Evolutionary conservation across 2,888 invertebrate genomes (phyloP), one percentile per base, ranked within the genome.

Genomic region (Cataglyphis rosenhaueri): DNA sequence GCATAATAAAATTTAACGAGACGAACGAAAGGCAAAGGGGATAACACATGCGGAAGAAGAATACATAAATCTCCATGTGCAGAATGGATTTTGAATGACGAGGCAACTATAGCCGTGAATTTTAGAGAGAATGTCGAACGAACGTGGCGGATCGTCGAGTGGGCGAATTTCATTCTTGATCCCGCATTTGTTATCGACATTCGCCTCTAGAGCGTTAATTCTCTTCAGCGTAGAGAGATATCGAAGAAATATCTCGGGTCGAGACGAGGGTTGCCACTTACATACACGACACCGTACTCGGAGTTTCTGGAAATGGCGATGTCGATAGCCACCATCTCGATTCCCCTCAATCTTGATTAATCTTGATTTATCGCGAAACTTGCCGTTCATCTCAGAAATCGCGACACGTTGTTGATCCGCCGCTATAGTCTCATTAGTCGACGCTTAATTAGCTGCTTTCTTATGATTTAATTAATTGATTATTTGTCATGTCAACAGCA

Each of bases 311-410:
- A 68, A 78, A 32, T 18, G 41, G 68, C 62, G 75, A 61, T 79
- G 79, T 79, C 78, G 81, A 66, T 70, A 57, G 57, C 15, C 32
- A 57, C 21, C 59, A 66, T 41, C 29, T 38, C 5, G 10, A 57
- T 57, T 55, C 21, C 57, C 25, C 70, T 85, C 75, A 82, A 87
- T 85, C 76, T 59, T 55, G 66, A 84, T 68, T 74, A 64, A 65
- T 83, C 83, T 57, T 62, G 65, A 83, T 70, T 82, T 65, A 66
- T 66, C 76, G 21, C 12, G 10, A 73, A 38, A 71, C 75, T 57
- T 74, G 64, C 57, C 32, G 48, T 29, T 65, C 29, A 10, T 18
- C 5, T n/a, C n/a, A 25, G 25, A 18, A 21, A 0, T 6, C 29
- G 57, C 21, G 6, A 59, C 15, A 18, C 6, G 5, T 41, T 18